Evolutionary conservation across 2,888 invertebrate genomes (phyloP), one percentile per base, ranked within the genome.

Genomic region (Clunio marinus): DNA sequence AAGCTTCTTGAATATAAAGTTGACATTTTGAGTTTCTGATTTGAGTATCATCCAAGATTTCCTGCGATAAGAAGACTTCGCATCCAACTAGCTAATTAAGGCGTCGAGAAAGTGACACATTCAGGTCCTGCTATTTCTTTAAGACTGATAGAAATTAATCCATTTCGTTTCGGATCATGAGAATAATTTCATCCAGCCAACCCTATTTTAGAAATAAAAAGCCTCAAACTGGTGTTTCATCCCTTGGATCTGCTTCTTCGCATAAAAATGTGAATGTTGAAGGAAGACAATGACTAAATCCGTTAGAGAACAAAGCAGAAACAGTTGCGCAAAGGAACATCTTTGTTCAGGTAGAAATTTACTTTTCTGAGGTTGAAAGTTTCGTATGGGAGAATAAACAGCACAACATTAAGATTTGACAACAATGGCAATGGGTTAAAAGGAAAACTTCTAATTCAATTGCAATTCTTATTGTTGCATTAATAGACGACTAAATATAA

Each of bases 261-360:
- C 37, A 22, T 41, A 13, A n/a, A n/a, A 37, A 32, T n/a, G n/a
- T n/a, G n/a, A n/a, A n/a, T n/a, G n/a, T n/a, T n/a, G 25, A 60
- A 37, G 28, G 17, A n/a, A 55, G 60, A 60, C 60, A 60, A 60
- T 60, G 35, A 20, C 24, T 22, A 60, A 60, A 60, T 60, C 60
- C 60, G 60, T 60, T 60, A 60, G 32, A 22, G 22, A 8, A 17
- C n/a, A 22, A 15, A 22, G 2, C 15, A 22, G 41, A 15, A 60
- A 60, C 60, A 60, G 60, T 60, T 60, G 60, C 41, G 37, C 37
- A 60, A 60, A 22, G 60, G 60, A 60, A 37, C 60, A 60, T 60
- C 60, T 22, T n/a, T n/a, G n/a, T n/a, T 60, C 60, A 60, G 60
- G 60, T 60, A 60, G 60, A 60, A 58, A 58, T 55, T 25, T 58